A percentile compares a stretch with the other conserved stretches of the same genome.
These are phyloP conservation scores for Lates japonicus DNA, from an alignment of 2,797 vertebrate species.

Conservation along the genomic window DNA sequence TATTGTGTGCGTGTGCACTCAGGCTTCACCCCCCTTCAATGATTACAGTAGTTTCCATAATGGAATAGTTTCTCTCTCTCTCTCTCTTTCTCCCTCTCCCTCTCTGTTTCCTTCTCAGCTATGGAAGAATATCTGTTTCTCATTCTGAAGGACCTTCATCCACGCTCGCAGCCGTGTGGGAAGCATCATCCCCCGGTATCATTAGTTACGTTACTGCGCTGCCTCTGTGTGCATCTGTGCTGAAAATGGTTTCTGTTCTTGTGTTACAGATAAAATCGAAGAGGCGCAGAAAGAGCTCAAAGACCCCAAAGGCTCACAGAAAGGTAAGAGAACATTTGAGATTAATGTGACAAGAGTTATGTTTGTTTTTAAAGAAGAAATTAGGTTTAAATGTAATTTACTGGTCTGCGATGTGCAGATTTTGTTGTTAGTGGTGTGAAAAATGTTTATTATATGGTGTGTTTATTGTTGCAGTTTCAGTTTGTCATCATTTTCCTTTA, in stretches of 20 bases:
- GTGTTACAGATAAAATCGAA: conserved; percentile 96
- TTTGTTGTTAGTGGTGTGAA: not conserved
- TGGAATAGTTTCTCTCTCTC: conserved; percentile 50
- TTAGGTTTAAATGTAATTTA: not conserved
- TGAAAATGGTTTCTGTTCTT: conserved; percentile 72
- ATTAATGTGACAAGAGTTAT: not conserved
- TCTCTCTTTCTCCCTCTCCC: no score
- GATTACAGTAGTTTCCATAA: conserved; percentile 72
- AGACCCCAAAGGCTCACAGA: conserved; percentile 91
- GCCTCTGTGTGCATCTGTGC: conserved; percentile 30
- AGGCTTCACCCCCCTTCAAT: conserved; percentile 16
- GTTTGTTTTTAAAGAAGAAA: not conserved
- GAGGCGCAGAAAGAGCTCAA: conserved; percentile 99
- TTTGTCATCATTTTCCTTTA: not conserved
- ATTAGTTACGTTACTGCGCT: conserved; percentile 53
- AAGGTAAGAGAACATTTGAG: conserved; percentile 86
- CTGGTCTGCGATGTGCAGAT: not conserved
- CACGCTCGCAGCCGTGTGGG: conserved; percentile 66
- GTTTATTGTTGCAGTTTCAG: not conserved
- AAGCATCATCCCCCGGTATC: conserved; percentile 62
- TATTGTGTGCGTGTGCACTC: conserved; percentile 26
- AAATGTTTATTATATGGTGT: not conserved
- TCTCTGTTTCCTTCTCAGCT: conserved; percentile 43
- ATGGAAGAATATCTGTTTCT: conserved; percentile 76
- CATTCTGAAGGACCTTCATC: conserved; percentile 64